Conservation (phyloP, 2,113 vertebrate species). For the Rutilus rutilus region DNA sequence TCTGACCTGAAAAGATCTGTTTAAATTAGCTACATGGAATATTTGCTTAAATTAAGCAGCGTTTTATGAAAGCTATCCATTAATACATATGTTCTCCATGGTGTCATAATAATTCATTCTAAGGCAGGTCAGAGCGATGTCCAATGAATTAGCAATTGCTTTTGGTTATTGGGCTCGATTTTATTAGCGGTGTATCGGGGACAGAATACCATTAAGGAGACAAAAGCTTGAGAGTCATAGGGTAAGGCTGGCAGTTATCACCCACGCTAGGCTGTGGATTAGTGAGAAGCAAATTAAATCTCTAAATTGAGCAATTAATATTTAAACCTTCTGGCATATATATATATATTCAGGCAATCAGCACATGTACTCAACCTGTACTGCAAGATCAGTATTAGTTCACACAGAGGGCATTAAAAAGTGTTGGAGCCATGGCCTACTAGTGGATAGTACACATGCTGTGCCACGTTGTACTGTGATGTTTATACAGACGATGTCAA, state of each 20-base stretch:
- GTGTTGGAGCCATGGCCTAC: neutral
- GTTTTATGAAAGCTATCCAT: neutral
- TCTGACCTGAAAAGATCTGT: neutral
- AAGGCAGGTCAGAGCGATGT: neutral
- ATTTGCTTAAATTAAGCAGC: neutral
- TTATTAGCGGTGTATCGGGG: neutral
- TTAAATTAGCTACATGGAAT: conserved; percentile 5
- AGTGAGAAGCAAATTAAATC: neutral
- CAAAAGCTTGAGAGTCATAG: conserved; percentile 1
- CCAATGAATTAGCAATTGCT: conserved; percentile 25
- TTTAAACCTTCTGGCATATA: neutral
- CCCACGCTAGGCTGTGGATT: conserved; percentile 7
- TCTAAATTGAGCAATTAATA: conserved; percentile 5
- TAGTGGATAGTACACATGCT: neutral
- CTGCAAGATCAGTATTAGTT: neutral
- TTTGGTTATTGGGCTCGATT: neutral
- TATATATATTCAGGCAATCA: conserved; percentile 11
- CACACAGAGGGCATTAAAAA: neutral
- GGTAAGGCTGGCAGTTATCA: neutral
- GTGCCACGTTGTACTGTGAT: neutral
- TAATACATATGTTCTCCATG: conserved; percentile 8
- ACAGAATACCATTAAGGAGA: conserved; percentile 19
- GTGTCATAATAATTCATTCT: neutral
- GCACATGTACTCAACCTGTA: neutral
- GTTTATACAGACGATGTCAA: neutral